These are phyloP conservation scores for Macroglossus sobrinus DNA, from an alignment of 2,113 vertebrate species.

Conservation along the genomic window DNA sequence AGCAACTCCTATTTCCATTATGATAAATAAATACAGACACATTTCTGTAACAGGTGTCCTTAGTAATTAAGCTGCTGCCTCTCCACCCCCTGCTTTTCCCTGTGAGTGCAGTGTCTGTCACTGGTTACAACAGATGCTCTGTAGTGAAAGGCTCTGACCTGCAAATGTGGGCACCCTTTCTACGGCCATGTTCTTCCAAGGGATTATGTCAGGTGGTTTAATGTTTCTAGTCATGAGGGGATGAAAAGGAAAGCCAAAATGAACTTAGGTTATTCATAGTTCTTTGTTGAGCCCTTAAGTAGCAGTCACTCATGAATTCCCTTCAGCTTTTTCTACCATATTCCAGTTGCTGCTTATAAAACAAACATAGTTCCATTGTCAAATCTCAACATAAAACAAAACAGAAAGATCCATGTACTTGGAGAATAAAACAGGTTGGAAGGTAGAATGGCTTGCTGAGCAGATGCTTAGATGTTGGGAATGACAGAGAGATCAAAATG, in stretches of 20 bases:
- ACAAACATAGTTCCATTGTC: not conserved
- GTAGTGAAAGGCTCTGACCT: not conserved
- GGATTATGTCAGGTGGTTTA: not conserved
- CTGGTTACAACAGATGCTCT: not conserved
- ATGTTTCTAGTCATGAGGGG: not conserved
- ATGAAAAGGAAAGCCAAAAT: not conserved
- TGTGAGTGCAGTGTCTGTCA: not conserved
- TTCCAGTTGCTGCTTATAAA: constrained; percentile 23
- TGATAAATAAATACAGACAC: constrained; percentile 52
- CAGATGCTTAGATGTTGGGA: not conserved
- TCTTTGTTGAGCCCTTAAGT: not conserved
- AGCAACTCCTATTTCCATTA: constrained; percentile 18
- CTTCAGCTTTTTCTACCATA: not conserved
- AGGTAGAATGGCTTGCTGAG: not conserved
- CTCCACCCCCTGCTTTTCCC: too few relatives aligned
- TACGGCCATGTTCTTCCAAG: not conserved
- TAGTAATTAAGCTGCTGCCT: constrained; percentile 18
- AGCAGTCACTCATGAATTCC: not conserved
- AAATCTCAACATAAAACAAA: not conserved
- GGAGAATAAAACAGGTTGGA: not conserved
- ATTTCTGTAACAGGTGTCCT: constrained; percentile 27
- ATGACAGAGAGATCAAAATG: not conserved
- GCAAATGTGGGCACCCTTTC: not conserved
- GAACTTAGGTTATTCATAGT: not conserved
- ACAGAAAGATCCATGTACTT: not conserved